phyloP scores from a whole-genome alignment of 1,140 invertebrate species.

The Semibalanus balanoides region DNA sequence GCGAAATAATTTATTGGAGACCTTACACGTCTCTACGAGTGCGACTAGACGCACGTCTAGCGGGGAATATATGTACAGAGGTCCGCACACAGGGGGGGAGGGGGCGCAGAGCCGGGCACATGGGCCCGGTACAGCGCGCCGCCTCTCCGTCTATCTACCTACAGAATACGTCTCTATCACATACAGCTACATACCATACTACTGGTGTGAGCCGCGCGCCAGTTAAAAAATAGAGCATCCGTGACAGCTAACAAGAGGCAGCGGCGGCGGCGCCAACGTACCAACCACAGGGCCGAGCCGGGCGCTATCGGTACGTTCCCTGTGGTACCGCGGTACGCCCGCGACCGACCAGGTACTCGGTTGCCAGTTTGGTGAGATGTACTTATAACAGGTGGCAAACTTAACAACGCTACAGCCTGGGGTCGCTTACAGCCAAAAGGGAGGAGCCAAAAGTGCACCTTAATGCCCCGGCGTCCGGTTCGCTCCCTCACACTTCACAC shows the following conservation, averaged over 20 bases:
- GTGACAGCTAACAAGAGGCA: not conserved
- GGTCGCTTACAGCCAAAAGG: not conserved
- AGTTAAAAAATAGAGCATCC: not conserved
- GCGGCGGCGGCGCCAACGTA: no score
- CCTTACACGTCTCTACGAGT: not conserved
- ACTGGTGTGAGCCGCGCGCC: no score
- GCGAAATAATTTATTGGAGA: not conserved
- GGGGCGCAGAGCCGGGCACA: not conserved
- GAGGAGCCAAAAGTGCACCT: not conserved
- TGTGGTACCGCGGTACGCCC: no score
- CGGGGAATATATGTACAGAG: not conserved
- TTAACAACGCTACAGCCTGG: constrained; percentile 1
- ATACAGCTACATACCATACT: not conserved
- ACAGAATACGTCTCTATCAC: not conserved
- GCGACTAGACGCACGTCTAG: not conserved
- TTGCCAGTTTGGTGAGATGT: not conserved
- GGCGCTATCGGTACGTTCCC: no score
- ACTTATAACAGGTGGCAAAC: not conserved
- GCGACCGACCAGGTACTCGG: not conserved
- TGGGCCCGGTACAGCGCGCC: not conserved
- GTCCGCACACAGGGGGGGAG: no score
- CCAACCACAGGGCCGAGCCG: no score
- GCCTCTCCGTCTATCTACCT: not conserved
- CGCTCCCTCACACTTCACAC: no score
- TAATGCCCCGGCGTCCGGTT: not conserved